A percentile compares a stretch with the other conserved stretches of the same genome.
phyloP scores from a whole-genome alignment of 2,797 vertebrate species.

The Chelmon rostratus region DNA sequence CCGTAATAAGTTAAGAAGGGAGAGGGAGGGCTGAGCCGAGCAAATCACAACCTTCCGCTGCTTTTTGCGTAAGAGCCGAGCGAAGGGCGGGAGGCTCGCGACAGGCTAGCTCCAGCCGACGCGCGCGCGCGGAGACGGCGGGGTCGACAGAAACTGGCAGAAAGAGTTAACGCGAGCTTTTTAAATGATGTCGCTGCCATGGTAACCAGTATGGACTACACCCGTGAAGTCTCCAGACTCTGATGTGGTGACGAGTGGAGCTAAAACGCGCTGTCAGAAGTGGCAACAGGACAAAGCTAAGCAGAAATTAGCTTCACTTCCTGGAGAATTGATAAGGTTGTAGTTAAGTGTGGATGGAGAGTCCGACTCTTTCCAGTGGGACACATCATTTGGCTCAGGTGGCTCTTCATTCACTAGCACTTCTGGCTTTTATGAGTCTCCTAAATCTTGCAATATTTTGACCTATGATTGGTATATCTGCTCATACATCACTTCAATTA shows the following conservation, averaged over 20 bases:
- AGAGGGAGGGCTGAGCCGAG: conserved; percentile 73
- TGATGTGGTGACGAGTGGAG: background rate
- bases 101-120: background rate
- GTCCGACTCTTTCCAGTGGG: no score
- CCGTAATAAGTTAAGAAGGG: conserved; percentile 80
- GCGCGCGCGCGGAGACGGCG: background rate
- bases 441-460: no score
- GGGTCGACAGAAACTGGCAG: background rate
- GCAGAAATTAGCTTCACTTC: background rate
- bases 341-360: no score
- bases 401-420: no score
- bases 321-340: background rate
- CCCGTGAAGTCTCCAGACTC: background rate
- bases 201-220: background rate
- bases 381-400: no score
- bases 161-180: background rate
- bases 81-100: background rate
- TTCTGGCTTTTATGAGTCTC: no score
- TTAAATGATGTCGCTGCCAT: conserved; percentile 18
- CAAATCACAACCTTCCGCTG: conserved; percentile 78
- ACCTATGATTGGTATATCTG: no score
- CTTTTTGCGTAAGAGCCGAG: conserved; percentile 76
- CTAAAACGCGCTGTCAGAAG: no score
- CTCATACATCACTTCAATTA: no score
- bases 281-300: background rate